Evolutionary conservation across 2,888 invertebrate species (phyloP).

Genomic region (Parasteatoda lunata): DNA sequence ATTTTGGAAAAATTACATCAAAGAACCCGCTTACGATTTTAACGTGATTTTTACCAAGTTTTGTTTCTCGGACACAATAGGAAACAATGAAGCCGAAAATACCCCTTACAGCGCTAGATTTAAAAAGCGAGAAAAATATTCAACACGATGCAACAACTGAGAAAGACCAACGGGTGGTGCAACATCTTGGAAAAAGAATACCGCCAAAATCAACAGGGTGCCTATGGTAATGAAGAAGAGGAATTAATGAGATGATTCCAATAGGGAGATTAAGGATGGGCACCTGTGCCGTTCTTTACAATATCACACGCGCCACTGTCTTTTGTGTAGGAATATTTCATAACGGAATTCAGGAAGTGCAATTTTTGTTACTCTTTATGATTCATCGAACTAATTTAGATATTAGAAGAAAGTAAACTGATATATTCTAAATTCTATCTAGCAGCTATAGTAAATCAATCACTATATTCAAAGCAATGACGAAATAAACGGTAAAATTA

Average conservation of each 20-base stretch:
- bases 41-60: not conserved
- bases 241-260: constrained; percentile 54
- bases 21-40: not conserved
- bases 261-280: constrained; percentile 32
- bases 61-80: not conserved
- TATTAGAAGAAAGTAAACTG: too few species aligned
- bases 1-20: not conserved
- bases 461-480: too few species aligned
- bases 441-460: too few species aligned
- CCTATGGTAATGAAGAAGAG: constrained; percentile 57
- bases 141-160: constrained; percentile 21
- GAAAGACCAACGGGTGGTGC: constrained; percentile 34
- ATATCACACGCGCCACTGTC: constrained; percentile 18
- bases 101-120: constrained; percentile 11
- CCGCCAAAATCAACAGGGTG: constrained; percentile 58
- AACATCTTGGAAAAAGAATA: constrained; percentile 36
- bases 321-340: constrained; percentile 4
- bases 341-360: not conserved
- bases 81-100: constrained; percentile 39
- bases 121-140: constrained; percentile 29
- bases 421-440: too few species aligned
- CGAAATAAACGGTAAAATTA: too few species aligned
- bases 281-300: constrained; percentile 35
- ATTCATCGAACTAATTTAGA: too few species aligned
- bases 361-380: too few species aligned